Evolutionary conservation across 35 echinoderm and acorn worm genomes (phyloP), one percentile per base, ranked within the genome.

Genomic region (Apostichopus japonicus): DNA sequence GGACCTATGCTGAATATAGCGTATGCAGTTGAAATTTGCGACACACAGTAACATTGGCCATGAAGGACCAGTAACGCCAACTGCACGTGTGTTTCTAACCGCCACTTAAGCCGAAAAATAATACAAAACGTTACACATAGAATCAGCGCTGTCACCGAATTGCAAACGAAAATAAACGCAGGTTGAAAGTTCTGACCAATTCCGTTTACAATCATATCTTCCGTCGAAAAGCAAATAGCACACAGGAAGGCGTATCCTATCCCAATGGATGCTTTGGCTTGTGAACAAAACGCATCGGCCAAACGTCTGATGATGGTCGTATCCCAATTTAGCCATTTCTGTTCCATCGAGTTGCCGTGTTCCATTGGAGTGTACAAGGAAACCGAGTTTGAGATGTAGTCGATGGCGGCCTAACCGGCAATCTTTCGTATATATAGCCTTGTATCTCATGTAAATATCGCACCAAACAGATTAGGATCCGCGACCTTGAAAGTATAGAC

Each of bases 1-100:
- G 81, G 81, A 24, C 81, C 81, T 57, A 84, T 84, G 54, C 21
- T 23, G 19, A 84, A 23, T 15, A 57, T 84, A n/a, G 81, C 81
- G 10, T 58, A 56, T 22, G 56, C 13, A 14, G 53, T n/a, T 8
- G 5, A 10, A 1, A 84, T 57, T n/a, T 84, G 81, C 17, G 81
- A 8, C 8, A 4, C 54, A 5, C 27, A 24, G 21, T 57, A 53
- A 24, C 54, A 84, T 8, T 9, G 19, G 21, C 81, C 81, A 51
- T 84, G 57, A 5, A 84, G 54, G 6, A 84, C 7, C 17, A 84
- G 5, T 6, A 84, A 58, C 5, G 21, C 17, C 27, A 84, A 14
- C 6, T 84, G 54, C 24, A n/a, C 53, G 22, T 15, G 23, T 0
- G 81, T 58, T 15, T 84, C 53, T 57, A 11, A 5, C 17, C 71